These are phyloP conservation scores for Lonchura striata DNA, from an alignment of 2,113 vertebrate species.

Conservation along the genomic window DNA sequence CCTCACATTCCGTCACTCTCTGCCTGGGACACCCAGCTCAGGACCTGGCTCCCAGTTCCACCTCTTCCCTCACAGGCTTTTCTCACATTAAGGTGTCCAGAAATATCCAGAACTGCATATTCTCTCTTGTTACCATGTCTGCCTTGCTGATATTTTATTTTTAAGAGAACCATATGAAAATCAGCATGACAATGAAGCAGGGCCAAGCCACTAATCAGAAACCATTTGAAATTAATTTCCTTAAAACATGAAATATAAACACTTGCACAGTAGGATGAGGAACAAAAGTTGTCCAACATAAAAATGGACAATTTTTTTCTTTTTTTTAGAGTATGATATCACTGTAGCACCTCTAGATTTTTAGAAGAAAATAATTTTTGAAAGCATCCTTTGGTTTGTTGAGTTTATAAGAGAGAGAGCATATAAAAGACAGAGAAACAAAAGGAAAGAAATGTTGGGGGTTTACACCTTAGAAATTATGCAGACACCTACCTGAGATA, in stretches of 20 bases:
- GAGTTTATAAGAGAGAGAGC: background rate
- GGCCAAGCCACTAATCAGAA: constrained; percentile 39
- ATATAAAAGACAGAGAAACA: background rate
- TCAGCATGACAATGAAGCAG: background rate
- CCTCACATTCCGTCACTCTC: fast-evolving
- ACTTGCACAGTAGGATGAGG: background rate
- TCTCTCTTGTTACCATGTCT: background rate
- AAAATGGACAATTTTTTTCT: background rate
- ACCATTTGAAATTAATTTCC: constrained; percentile 13
- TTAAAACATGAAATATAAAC: constrained; percentile 18
- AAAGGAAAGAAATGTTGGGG: background rate
- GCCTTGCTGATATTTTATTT: background rate
- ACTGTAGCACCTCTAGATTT: background rate
- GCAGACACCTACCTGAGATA: background rate
- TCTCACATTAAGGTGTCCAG: background rate
- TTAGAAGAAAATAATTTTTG: background rate
- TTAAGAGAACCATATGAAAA: constrained; percentile 10
- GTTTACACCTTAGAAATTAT: background rate
- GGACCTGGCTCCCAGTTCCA: background rate
- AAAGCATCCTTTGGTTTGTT: background rate
- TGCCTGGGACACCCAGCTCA: background rate
- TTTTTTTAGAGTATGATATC: background rate
- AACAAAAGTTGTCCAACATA: background rate
- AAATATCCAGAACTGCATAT: background rate
- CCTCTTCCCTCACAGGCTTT: background rate